Conservation (phyloP, 2,888 invertebrate species). For the Pyrgus malvae region DNA sequence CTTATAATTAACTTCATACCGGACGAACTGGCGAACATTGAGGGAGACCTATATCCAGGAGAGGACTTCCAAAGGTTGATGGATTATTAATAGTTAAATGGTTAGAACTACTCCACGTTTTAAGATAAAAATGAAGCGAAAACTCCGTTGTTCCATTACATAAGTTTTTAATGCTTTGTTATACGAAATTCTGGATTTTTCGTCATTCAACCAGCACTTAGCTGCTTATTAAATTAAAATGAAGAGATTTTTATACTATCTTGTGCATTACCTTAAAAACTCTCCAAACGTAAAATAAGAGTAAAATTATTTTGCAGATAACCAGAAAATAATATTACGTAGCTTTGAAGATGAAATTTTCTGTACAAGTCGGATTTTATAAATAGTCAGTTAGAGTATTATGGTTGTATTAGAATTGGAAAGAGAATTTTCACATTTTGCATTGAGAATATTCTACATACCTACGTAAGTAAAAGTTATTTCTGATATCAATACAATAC, state of each 20-base stretch:
- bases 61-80: too few relatives aligned
- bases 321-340: constrained; percentile 17
- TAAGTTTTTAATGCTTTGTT: too few relatives aligned
- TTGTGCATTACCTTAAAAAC: constrained; percentile 3
- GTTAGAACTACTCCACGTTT: too few relatives aligned
- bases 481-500: too few relatives aligned
- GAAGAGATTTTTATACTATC: constrained; percentile 3
- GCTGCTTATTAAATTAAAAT: not conserved
- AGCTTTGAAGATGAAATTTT: constrained; percentile 17
- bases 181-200: not conserved
- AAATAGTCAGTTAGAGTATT: not conserved
- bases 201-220: not conserved
- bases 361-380: constrained; percentile 11
- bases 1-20: too few relatives aligned
- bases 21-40: too few relatives aligned
- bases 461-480: too few relatives aligned
- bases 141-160: too few relatives aligned
- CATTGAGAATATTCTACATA: too few relatives aligned
- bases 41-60: too few relatives aligned
- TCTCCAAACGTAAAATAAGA: constrained; percentile 9
- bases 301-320: constrained; percentile 20
- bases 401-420: not conserved
- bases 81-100: too few relatives aligned
- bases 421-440: not conserved
- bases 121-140: too few relatives aligned